Conservation (phyloP, 2,113 vertebrate genomes). For the Conger conger region DNA sequence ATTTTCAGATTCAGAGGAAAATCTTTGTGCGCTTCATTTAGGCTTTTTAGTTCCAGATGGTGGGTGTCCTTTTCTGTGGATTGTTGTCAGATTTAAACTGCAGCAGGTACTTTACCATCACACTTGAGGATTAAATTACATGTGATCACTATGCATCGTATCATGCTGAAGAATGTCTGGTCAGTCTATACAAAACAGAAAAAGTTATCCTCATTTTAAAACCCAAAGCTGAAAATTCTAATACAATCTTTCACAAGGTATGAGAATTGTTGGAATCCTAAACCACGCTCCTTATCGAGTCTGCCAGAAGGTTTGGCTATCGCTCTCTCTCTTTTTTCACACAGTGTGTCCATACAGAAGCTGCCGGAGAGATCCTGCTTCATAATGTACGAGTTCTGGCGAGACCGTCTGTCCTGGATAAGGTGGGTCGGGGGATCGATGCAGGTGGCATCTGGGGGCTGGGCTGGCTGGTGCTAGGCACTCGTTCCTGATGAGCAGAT, state of each 20-base stretch:
- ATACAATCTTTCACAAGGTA: neutral
- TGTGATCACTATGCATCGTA: no score
- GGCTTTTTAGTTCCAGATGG: no score
- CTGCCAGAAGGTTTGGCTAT: neutral
- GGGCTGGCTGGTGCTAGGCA: neutral
- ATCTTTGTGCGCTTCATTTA: no score
- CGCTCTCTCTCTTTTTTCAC: neutral
- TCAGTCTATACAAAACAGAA: neutral
- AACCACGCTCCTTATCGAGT: neutral
- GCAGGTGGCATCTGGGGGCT: neutral
- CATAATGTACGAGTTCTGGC: conserved; percentile 92
- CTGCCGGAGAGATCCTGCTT: conserved; percentile 78
- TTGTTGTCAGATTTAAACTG: no score
- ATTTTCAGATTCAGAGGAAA: no score
- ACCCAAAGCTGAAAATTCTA: neutral
- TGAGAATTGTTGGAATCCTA: neutral
- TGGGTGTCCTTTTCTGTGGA: no score
- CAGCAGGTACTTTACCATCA: no score
- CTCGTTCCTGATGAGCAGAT: neutral
- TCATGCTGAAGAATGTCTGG: no score
- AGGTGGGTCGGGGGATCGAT: conserved; percentile 66
- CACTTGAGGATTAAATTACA: no score
- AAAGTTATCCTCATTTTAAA: neutral
- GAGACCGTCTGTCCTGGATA: conserved; percentile 90
- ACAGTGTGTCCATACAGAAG: conserved; percentile 86